A percentile compares a stretch with the other conserved stretches of the same genome.
These are phyloP conservation scores for Cordilura impudica DNA, from an alignment of 2,888 invertebrate species.

Conservation along the genomic window DNA sequence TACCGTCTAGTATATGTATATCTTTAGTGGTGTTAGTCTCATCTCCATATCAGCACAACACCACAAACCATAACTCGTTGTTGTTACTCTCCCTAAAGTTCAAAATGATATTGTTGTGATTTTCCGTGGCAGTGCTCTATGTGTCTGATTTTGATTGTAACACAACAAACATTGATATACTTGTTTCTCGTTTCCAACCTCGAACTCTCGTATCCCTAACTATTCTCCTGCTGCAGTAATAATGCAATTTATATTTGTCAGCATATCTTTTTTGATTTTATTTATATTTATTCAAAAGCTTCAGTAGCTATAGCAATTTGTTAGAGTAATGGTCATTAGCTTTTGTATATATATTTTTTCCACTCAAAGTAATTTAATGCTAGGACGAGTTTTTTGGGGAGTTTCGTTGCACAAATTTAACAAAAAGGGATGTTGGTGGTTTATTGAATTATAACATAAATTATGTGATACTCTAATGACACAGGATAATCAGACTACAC, in stretches of 20 bases:
- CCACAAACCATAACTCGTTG: neutral
- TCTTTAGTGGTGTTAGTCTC: conserved; percentile 45
- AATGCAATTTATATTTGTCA: conserved; percentile 62
- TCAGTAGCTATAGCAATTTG: conserved; percentile 27
- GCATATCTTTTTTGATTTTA: conserved; percentile 50
- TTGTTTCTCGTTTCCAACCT: neutral
- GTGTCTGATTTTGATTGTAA: conserved; percentile 47
- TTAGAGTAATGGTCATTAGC: conserved; percentile 59
- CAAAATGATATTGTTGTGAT: conserved; percentile 49
- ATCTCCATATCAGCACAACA: conserved; percentile 36
- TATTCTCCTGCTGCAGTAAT: conserved; percentile 34
- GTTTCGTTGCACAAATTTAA: neutral
- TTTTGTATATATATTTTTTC: conserved; percentile 22
- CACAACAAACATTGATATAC: conserved; percentile 18
- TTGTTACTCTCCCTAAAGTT: conserved; percentile 23
- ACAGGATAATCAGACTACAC: conserved; percentile 21
- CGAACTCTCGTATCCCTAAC: conserved; percentile 32
- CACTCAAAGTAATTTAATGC: conserved; percentile 34
- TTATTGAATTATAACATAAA: conserved; percentile 56
- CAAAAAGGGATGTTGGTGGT: conserved; percentile 56
- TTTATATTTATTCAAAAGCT: conserved; percentile 54
- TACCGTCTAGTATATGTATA: neutral
- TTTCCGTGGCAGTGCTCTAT: conserved; percentile 41
- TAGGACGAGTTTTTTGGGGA: neutral
- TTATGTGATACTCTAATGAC: conserved; percentile 32